Percentiles rank a stretch among this genome's conserved stretches.
Evolutionary conservation across 2,888 invertebrate species (phyloP).

Genomic region (Patella pellucida): DNA sequence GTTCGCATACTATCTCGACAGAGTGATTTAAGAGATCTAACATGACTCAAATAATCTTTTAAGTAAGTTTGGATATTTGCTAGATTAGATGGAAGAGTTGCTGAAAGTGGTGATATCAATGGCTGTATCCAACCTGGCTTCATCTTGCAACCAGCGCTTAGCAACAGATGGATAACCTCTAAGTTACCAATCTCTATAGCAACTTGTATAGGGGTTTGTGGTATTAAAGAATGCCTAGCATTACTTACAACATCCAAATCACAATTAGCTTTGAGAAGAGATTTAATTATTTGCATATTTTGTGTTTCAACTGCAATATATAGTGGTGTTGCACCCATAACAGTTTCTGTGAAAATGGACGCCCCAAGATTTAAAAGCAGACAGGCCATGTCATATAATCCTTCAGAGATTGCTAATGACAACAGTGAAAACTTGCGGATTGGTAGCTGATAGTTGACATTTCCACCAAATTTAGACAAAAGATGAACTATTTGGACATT

Average conservation of each 20-base stretch:
- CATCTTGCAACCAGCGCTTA: conserved; percentile 49
- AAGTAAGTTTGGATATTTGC: background rate
- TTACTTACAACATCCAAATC: conserved; percentile 43
- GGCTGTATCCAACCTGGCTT: conserved; percentile 35
- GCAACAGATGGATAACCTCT: conserved; percentile 49
- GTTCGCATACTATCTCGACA: conserved; percentile 41
- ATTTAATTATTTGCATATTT: conserved; percentile 49
- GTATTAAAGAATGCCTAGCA: conserved; percentile 41
- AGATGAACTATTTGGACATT: conserved; percentile 52
- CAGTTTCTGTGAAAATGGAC: conserved; percentile 39
- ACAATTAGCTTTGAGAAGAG: conserved; percentile 57
- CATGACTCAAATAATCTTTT: conserved; percentile 35
- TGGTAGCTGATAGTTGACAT: conserved; percentile 44
- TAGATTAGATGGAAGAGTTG: background rate
- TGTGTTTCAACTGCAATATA: conserved; percentile 48
- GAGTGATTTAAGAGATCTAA: conserved; percentile 44
- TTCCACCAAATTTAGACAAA: conserved; percentile 46
- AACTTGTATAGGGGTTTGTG: conserved; percentile 55
- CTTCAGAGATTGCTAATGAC: conserved; percentile 44
- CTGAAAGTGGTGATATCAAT: conserved; percentile 28
- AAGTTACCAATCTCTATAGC: conserved; percentile 48
- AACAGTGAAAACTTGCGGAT: conserved; percentile 45
- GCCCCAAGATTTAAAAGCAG: conserved; percentile 47
- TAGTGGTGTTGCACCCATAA: conserved; percentile 45
- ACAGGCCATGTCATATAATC: conserved; percentile 44